Percentiles rank a stretch among this genome's conserved stretches.
Evolutionary conservation across 1,140 invertebrate genomes (phyloP).

Genomic region (Aphelenchoides avenae): DNA sequence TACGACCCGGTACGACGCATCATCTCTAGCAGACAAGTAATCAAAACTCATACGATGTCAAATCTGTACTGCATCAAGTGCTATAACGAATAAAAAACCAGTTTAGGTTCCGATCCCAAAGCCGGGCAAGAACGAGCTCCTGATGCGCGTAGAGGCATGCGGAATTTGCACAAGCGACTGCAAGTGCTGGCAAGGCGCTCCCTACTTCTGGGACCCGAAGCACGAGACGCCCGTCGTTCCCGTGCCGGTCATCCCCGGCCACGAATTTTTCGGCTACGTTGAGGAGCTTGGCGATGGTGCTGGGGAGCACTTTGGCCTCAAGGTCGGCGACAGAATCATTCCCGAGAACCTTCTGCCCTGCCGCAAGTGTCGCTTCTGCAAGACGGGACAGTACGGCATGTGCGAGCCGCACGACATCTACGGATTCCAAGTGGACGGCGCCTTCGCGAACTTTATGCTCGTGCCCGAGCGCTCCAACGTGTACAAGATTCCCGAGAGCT

Average conservation of each 20-base stretch:
- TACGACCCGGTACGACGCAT: too few relatives aligned
- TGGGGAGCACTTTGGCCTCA: background rate
- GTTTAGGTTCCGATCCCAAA: background rate
- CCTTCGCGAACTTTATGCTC: background rate
- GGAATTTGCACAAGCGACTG: conserved; percentile 6
- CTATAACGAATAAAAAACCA: too few relatives aligned
- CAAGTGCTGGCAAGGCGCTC: conserved; percentile 5
- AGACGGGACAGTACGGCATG: conserved; percentile 1
- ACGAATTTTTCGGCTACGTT: conserved; percentile 6
- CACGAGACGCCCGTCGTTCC: background rate
- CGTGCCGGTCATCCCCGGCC: background rate
- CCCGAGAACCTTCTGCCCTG: background rate
- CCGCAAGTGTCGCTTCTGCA: background rate
- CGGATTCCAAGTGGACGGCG: conserved; percentile 5
- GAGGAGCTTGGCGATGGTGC: background rate
- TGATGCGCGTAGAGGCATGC: background rate
- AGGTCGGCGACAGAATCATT: background rate
- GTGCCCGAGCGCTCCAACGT: background rate
- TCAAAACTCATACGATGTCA: too few relatives aligned
- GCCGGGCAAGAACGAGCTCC: background rate
- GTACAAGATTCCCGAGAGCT: background rate
- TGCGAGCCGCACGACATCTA: conserved; percentile 1
- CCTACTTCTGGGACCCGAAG: background rate
- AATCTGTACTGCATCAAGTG: too few relatives aligned
- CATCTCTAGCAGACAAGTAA: too few relatives aligned